Conservation (phyloP, 2,113 vertebrate genomes). For the Nannospalax galili region DNA sequence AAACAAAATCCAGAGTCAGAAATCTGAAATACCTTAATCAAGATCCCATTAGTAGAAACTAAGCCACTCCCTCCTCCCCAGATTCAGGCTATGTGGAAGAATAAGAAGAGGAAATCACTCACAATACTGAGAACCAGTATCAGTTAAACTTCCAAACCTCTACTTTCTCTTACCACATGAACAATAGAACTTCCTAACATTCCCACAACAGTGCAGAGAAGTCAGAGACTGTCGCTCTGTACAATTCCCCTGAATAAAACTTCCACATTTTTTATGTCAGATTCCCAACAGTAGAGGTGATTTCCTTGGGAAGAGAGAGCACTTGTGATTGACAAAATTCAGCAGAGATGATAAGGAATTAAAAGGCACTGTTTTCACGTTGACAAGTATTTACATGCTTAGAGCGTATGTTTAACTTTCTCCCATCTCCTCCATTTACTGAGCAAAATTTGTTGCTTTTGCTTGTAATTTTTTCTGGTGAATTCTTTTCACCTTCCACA, state of each 20-base stretch:
- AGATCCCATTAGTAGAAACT: background rate
- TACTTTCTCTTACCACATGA: background rate
- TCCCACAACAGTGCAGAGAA: background rate
- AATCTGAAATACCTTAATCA: background rate
- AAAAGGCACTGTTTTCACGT: background rate
- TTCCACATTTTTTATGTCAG: background rate
- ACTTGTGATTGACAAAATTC: background rate
- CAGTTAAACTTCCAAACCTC: background rate
- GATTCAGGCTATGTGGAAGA: background rate
- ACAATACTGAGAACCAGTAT: background rate
- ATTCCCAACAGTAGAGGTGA: background rate
- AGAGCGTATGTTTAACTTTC: conserved; percentile 3
- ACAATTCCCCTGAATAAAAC: background rate
- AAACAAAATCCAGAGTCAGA: background rate
- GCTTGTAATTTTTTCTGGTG: background rate
- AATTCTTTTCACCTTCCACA: conserved; percentile 13
- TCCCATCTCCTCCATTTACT: background rate
- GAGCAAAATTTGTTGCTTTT: conserved; percentile 6
- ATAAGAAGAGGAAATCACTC: background rate
- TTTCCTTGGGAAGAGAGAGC: conserved; percentile 37
- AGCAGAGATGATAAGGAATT: background rate
- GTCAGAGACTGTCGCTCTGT: too few species aligned
- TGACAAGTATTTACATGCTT: conserved; percentile 1
- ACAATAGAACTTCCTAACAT: background rate
- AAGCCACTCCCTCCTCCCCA: background rate